Percentiles rank a stretch among this genome's conserved stretches.
Conservation (phyloP, 2,888 invertebrate genomes). For the Lysandra bellargus region DNA sequence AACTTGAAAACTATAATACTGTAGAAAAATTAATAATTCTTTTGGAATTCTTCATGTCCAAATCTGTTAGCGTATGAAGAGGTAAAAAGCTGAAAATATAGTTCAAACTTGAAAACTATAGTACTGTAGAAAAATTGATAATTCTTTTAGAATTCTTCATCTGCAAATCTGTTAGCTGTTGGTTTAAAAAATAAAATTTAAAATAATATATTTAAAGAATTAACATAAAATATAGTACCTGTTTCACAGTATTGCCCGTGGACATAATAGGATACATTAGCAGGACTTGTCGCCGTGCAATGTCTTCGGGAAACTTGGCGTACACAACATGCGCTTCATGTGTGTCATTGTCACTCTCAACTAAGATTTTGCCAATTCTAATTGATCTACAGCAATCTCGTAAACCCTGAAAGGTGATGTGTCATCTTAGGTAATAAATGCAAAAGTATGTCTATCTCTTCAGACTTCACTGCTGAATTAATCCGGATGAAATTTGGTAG, state of each 20-base stretch:
- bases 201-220: neutral
- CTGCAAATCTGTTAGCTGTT: no score
- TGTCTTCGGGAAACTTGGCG: constrained; percentile 98
- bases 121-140: no score
- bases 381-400: constrained; percentile 99
- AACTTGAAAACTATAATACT: no score
- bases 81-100: no score
- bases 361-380: constrained; percentile 98
- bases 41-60: no score
- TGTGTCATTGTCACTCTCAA: constrained; percentile 97
- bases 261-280: constrained; percentile 99
- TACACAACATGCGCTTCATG: constrained; percentile 98
- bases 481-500: no score
- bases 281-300: constrained; percentile 91
- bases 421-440: neutral
- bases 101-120: no score
- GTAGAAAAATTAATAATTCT: no score
- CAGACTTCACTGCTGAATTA: neutral
- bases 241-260: constrained; percentile 96
- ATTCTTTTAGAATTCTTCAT: no score
- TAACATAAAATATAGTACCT: constrained; percentile 58
- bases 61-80: no score
- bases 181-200: neutral
- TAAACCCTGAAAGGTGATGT: constrained; percentile 80
- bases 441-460: neutral